Evolutionary conservation across 2,113 vertebrate genomes (phyloP).

Genomic region (Uria lomvia): DNA sequence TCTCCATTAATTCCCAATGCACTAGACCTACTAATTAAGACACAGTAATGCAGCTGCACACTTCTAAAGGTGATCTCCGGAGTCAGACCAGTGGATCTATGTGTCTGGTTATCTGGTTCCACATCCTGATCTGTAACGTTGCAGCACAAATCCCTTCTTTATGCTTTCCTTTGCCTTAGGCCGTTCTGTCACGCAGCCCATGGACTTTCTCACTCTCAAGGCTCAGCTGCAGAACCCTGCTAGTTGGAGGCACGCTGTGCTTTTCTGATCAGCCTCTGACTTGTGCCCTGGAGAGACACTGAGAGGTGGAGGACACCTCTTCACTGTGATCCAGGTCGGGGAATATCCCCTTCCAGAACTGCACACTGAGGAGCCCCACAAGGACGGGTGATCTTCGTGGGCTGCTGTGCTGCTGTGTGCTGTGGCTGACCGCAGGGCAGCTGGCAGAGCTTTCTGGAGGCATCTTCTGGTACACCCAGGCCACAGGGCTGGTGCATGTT

Average conservation of each 20-base stretch:
- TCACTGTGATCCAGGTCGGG: not conserved
- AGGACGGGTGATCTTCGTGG: not conserved
- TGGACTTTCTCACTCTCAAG: not conserved
- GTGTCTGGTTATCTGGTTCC: not conserved
- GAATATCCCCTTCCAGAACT: not conserved
- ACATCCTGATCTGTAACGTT: not conserved
- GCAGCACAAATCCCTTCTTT: not conserved
- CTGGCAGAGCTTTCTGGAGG: not conserved
- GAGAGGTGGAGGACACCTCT: not conserved
- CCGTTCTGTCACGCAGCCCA: not conserved
- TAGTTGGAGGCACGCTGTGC: not conserved
- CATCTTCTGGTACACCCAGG: not conserved
- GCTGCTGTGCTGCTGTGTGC: not conserved
- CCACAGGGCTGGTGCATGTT: not conserved
- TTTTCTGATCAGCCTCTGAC: not conserved
- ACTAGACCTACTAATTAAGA: not conserved
- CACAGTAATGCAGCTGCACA: not conserved
- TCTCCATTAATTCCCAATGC: not conserved
- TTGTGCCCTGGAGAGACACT: not conserved
- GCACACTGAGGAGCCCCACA: accelerated
- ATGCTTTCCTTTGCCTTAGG: not conserved
- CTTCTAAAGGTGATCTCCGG: not conserved
- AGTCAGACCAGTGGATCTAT: not conserved
- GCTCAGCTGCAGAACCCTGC: not conserved
- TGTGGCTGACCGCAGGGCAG: no score